These are phyloP conservation scores for Parazoanthus atlanticus DNA, from an alignment of 92 coral and sea anemone genomes.

Conservation along the genomic window DNA sequence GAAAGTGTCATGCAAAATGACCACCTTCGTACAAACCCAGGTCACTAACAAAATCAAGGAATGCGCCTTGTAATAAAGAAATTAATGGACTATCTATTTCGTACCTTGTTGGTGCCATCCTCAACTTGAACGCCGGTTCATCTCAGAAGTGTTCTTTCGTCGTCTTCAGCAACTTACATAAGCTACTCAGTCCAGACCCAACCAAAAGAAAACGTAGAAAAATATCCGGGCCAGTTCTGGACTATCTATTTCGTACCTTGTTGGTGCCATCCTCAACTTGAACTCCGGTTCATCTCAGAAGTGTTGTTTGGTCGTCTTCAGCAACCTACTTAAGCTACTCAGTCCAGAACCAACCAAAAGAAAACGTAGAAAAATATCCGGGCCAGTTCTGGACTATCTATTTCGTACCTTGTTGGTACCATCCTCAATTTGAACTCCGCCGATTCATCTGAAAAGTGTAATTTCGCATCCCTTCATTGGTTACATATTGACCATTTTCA, in stretches of 20 bases:
- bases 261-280: constrained; percentile 2
- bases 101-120: not conserved
- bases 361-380: not conserved
- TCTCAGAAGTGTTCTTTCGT: not conserved
- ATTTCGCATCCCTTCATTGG: not conserved
- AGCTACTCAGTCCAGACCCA: not conserved
- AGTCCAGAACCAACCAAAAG: not conserved
- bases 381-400: not conserved
- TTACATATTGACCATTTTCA: too few species aligned
- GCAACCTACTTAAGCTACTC: not conserved
- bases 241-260: not conserved
- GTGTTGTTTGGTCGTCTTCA: not conserved
- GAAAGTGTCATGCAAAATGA: too few species aligned
- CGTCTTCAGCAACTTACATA: not conserved
- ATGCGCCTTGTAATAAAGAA: too few species aligned
- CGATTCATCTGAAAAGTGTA: not conserved
- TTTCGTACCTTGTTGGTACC: not conserved
- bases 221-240: not conserved
- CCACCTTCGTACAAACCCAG: too few species aligned
- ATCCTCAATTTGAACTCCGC: not conserved
- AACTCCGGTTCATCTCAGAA: constrained; percentile 17
- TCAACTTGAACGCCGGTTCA: not conserved
- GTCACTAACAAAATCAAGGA: too few species aligned
- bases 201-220: not conserved
- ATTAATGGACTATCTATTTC: not conserved